Percentiles rank a stretch among this genome's conserved stretches.
These are phyloP conservation scores for Nicator chloris DNA, from an alignment of 2,113 vertebrate genomes.

Conservation along the genomic window DNA sequence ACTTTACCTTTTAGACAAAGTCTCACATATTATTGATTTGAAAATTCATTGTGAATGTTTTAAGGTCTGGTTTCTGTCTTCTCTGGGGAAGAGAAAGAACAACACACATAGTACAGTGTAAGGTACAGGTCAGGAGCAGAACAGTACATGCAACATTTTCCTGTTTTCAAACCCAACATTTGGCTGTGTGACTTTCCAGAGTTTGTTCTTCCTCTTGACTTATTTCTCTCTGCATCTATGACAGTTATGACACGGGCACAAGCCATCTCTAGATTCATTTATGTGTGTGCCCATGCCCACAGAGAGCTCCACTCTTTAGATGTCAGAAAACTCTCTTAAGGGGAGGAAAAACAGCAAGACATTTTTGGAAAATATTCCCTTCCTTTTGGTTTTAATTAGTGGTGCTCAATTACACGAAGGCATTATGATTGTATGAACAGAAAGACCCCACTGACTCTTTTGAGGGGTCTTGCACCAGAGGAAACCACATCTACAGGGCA, in stretches of 20 bases:
- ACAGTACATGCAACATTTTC: background rate
- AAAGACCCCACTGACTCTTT: background rate
- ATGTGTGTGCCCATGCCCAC: background rate
- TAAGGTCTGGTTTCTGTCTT: slow-evolving; percentile 57
- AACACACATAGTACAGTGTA: background rate
- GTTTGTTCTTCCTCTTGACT: background rate
- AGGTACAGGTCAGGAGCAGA: slow-evolving; percentile 37
- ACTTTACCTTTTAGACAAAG: slow-evolving; percentile 43
- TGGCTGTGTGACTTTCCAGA: background rate
- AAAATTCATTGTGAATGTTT: slow-evolving; percentile 21
- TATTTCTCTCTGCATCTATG: background rate
- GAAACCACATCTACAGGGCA: background rate
- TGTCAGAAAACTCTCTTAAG: background rate
- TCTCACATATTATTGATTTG: slow-evolving; percentile 56
- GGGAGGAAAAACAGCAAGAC: background rate
- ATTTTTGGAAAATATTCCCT: background rate
- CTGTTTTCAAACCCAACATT: background rate
- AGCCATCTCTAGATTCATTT: background rate
- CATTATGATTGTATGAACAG: background rate
- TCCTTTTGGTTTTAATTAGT: slow-evolving; percentile 37
- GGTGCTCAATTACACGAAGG: background rate
- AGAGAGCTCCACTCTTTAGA: background rate
- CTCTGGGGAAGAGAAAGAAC: slow-evolving; percentile 23
- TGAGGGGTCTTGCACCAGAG: background rate
- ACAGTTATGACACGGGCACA: background rate